A percentile compares a stretch with the other conserved stretches of the same genome.
Conservation (phyloP, 2,888 invertebrate species). For the Dryobotodes eremita region DNA sequence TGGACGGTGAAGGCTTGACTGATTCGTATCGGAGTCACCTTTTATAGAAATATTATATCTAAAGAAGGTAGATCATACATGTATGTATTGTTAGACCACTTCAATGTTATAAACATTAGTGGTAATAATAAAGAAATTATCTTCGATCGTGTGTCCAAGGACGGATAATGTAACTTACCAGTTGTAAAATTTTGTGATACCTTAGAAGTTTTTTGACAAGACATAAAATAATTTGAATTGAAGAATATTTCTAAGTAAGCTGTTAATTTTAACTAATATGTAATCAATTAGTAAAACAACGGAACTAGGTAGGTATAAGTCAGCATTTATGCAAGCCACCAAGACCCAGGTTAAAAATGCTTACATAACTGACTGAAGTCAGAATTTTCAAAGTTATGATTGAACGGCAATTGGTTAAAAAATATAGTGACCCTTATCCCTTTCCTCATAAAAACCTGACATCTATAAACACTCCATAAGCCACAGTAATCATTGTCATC, state of each 20-base stretch:
- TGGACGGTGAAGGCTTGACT: background rate
- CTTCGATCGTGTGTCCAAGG: background rate
- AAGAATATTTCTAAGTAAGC: background rate
- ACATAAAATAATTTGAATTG: background rate
- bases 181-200: background rate
- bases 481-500: constrained; percentile 42
- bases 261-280: background rate
- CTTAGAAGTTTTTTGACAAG: background rate
- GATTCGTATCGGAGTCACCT: constrained; percentile 19
- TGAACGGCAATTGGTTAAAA: constrained; percentile 32
- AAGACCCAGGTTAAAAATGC: background rate
- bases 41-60: background rate
- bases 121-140: background rate
- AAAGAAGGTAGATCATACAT: background rate
- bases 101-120: background rate
- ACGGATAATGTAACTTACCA: background rate
- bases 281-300: background rate
- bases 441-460: constrained; percentile 29
- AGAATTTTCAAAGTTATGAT: constrained; percentile 11
- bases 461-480: constrained; percentile 50
- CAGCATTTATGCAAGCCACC: background rate
- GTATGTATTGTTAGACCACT: background rate
- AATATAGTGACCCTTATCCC: constrained; percentile 33
- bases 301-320: background rate
- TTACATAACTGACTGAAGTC: background rate